These are phyloP conservation scores for Myanophis thanlyinensis DNA, from an alignment of 2,113 vertebrate species.

Conservation along the genomic window DNA sequence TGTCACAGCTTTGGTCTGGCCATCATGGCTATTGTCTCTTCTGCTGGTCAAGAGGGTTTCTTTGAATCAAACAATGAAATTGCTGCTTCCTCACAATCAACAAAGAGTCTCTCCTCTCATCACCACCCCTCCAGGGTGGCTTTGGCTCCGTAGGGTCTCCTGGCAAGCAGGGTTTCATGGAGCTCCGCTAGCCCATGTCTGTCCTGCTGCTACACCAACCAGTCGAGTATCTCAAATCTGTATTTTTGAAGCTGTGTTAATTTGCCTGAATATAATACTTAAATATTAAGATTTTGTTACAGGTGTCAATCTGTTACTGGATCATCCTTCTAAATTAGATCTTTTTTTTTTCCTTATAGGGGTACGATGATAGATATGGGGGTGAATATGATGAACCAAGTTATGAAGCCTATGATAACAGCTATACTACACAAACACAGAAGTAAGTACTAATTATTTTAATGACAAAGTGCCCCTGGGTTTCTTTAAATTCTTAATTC, in stretches of 20 bases:
- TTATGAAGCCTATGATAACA: slow-evolving; percentile 90
- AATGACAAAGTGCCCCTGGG: not conserved
- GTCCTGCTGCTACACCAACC: no score
- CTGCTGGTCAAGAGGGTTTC: no score
- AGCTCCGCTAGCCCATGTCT: no score
- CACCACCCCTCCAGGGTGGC: no score
- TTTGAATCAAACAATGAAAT: no score
- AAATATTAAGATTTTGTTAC: not conserved
- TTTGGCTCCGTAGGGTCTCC: no score
- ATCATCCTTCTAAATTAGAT: slow-evolving; percentile 28
- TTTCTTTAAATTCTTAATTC: not conserved
- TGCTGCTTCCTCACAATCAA: no score
- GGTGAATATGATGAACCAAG: slow-evolving; percentile 93
- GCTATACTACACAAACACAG: slow-evolving; percentile 86
- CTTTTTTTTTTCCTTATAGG: slow-evolving; percentile 67
- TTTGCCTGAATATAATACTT: not conserved
- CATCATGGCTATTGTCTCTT: no score
- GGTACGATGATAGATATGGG: slow-evolving; percentile 92
- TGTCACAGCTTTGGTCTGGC: no score
- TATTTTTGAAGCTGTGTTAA: not conserved
- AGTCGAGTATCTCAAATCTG: no score
- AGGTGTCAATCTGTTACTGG: slow-evolving; percentile 12
- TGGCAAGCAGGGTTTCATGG: no score
- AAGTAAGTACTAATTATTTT: slow-evolving; percentile 74
- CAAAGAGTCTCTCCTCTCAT: no score